A percentile compares a stretch with the other conserved stretches of the same genome.
phyloP scores from a whole-genome alignment of 2,888 invertebrate genomes.

The Melangyna quadrimaculata region DNA sequence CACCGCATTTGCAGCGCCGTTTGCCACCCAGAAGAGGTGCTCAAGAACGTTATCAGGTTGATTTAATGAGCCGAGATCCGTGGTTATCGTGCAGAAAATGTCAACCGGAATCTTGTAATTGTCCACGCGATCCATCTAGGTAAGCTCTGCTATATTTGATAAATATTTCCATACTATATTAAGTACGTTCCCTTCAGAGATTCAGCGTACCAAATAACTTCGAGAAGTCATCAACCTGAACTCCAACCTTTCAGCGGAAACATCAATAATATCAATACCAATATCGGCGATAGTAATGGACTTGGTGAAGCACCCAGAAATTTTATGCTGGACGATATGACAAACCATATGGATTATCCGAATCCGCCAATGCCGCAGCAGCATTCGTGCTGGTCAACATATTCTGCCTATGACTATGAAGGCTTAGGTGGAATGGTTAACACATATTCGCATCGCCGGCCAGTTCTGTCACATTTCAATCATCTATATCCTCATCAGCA shows the following conservation, averaged over 20 bases:
- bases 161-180: background rate
- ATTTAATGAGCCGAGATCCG: constrained; percentile 63
- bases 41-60: constrained; percentile 67
- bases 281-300: background rate
- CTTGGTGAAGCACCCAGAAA: constrained; percentile 15
- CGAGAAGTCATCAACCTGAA: constrained; percentile 49
- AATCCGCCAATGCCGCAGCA: constrained; percentile 51
- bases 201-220: constrained; percentile 49
- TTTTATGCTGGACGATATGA: constrained; percentile 35
- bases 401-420: constrained; percentile 53
- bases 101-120: constrained; percentile 66
- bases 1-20: constrained; percentile 46
- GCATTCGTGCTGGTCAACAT: constrained; percentile 58
- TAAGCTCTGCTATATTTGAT: background rate
- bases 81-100: constrained; percentile 72
- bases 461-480: constrained; percentile 57
- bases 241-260: constrained; percentile 23
- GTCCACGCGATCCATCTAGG: constrained; percentile 51
- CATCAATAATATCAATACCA: constrained; percentile 16
- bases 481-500: constrained; percentile 57
- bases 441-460: constrained; percentile 53
- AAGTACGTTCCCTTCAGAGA: constrained; percentile 7
- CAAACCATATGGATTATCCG: constrained; percentile 46
- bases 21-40: constrained; percentile 46
- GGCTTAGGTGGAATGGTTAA: constrained; percentile 58